phyloP scores from a whole-genome alignment of 1,140 invertebrate species.

The Sycophila sp. region DNA sequence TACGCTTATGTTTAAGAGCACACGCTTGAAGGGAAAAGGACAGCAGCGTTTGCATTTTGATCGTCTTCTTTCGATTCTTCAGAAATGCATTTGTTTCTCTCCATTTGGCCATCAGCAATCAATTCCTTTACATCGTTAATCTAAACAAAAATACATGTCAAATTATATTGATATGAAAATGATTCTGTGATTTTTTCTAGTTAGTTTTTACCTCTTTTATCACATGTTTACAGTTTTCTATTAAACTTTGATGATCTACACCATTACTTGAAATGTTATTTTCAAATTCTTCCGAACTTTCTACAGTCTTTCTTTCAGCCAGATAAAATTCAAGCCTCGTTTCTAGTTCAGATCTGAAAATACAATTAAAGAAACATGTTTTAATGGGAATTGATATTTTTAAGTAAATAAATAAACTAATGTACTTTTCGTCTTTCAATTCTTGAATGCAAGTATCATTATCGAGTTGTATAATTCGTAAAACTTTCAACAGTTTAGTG shows the following conservation, averaged over 20 bases:
- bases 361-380: conserved; percentile 2
- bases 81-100: conserved; percentile 9
- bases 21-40: conserved; percentile 43
- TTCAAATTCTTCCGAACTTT: conserved; percentile 46
- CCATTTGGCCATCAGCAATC: conserved; percentile 39
- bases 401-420: background rate
- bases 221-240: conserved; percentile 53
- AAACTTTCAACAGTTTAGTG: conserved; percentile 78
- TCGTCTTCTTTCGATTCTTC: conserved; percentile 44
- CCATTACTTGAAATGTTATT: conserved; percentile 48
- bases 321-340: conserved; percentile 51
- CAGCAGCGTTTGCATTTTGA: conserved; percentile 48
- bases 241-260: conserved; percentile 48
- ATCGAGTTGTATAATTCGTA: conserved; percentile 76
- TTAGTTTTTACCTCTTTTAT: conserved; percentile 57
- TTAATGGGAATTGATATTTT: background rate
- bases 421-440: conserved; percentile 68
- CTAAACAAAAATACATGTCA: conserved; percentile 10
- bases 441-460: conserved; percentile 74
- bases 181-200: no score
- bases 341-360: conserved; percentile 54
- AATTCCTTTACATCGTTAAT: conserved; percentile 31
- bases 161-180: no score
- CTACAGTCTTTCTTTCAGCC: conserved; percentile 50
- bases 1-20: conserved; percentile 44